A percentile compares a stretch with the other conserved stretches of the same genome.
phyloP scores from a whole-genome alignment of 2,888 invertebrate genomes.

The Dermolepida albohirtum region DNA sequence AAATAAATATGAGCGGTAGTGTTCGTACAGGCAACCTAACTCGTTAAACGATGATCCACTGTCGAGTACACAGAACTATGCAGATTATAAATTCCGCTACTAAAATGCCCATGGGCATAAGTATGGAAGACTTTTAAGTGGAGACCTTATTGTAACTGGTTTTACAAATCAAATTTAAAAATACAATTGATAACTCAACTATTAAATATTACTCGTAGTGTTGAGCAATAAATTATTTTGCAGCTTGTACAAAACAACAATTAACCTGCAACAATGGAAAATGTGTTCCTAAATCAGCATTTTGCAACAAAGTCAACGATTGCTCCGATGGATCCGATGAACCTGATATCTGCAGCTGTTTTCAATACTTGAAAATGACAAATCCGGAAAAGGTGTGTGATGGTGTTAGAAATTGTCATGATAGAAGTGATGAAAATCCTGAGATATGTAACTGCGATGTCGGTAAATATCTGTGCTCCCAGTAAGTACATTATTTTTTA shows the following conservation, averaged over 20 bases:
- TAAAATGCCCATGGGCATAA: too few species aligned
- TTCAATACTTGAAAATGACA: conserved; percentile 75
- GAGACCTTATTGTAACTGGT: too few species aligned
- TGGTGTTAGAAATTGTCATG: conserved; percentile 80
- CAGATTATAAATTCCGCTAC: too few species aligned
- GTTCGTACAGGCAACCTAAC: too few species aligned
- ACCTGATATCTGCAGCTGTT: conserved; percentile 73
- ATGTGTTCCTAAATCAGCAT: conserved; percentile 77
- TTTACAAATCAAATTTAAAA: too few species aligned
- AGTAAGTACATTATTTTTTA: conserved; percentile 60
- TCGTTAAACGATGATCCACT: too few species aligned
- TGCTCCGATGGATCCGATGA: conserved; percentile 83
- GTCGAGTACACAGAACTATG: too few species aligned
- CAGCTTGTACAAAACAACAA: conserved; percentile 74
- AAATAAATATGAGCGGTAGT: too few species aligned
- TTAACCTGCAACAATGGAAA: conserved; percentile 75
- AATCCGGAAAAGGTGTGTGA: conserved; percentile 80
- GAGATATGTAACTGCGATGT: conserved; percentile 72
- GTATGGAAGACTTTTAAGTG: too few species aligned
- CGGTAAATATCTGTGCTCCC: conserved; percentile 67
- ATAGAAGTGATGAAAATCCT: conserved; percentile 81
- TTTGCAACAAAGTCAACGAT: conserved; percentile 76
- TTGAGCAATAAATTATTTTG: not conserved
- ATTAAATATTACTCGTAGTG: too few species aligned
- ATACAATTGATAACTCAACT: too few species aligned